Evolutionary conservation across 2,888 invertebrate species (phyloP).

Genomic region (Drosophila tanythrix): DNA sequence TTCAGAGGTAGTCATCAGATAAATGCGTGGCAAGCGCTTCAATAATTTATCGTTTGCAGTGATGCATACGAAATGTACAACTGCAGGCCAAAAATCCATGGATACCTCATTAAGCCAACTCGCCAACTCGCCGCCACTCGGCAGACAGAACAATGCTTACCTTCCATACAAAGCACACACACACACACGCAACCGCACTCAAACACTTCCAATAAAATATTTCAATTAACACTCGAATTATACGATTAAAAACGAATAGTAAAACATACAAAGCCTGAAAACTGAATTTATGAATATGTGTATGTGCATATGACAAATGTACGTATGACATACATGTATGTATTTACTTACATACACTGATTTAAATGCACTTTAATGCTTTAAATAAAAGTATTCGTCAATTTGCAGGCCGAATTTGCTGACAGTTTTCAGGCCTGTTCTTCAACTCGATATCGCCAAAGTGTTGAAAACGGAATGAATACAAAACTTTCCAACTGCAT

Average conservation of each 20-base stretch:
- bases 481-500: not conserved
- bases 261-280: not conserved
- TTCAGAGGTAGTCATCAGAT: conserved; percentile 41
- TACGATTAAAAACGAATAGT: conserved; percentile 26
- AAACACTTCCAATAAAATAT: conserved; percentile 34
- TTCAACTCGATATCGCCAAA: not conserved
- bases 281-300: conserved; percentile 16
- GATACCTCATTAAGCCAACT: conserved; percentile 58
- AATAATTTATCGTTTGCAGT: conserved; percentile 77
- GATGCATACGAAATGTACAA: conserved; percentile 59
- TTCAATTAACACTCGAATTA: conserved; percentile 68
- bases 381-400: conserved; percentile 55
- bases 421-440: conserved; percentile 17
- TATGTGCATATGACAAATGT: not conserved
- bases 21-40: conserved; percentile 58
- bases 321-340: not conserved
- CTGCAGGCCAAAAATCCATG: conserved; percentile 32
- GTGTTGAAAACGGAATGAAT: not conserved
- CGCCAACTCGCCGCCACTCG: not conserved
- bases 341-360: conserved; percentile 4
- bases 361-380: conserved; percentile 47
- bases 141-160: not conserved
- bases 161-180: conserved; percentile 1
- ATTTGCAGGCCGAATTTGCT: conserved; percentile 29
- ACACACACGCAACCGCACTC: not conserved